These are phyloP conservation scores for Dolomedes plantarius DNA, from an alignment of 2,888 invertebrate genomes.

Conservation along the genomic window DNA sequence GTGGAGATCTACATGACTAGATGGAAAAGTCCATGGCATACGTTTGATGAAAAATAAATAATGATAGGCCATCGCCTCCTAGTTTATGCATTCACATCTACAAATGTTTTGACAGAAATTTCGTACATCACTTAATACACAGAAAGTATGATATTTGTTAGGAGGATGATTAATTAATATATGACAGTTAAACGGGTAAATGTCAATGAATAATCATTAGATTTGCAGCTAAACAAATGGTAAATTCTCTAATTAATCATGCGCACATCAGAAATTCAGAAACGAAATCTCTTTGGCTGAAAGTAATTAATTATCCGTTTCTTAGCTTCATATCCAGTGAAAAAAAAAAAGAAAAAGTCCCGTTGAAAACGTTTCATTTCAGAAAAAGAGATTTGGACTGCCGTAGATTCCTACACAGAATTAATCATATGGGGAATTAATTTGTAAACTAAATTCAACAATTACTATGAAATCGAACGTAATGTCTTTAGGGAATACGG, in stretches of 20 bases:
- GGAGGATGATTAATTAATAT: background rate
- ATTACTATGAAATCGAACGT: too few species aligned
- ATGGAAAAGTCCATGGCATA: background rate
- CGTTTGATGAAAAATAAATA: background rate
- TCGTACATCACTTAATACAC: background rate
- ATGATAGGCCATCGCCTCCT: background rate
- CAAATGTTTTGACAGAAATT: background rate
- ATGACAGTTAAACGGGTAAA: conserved; percentile 1
- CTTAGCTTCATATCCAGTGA: background rate
- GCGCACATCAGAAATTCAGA: conserved; percentile 1
- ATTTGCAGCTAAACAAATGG: background rate
- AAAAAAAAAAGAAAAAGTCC: too few species aligned
- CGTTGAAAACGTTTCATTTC: too few species aligned
- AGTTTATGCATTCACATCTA: background rate
- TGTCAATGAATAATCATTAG: conserved; percentile 16
- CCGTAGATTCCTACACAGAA: too few species aligned
- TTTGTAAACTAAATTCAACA: too few species aligned
- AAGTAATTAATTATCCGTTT: conserved; percentile 1
- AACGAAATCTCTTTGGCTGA: background rate
- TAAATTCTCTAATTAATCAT: conserved; percentile 2
- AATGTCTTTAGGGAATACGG: too few species aligned
- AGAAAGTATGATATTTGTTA: background rate
- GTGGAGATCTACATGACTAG: background rate
- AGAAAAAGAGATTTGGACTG: too few species aligned
- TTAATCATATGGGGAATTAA: too few species aligned